Evolutionary conservation across 2,113 vertebrate species (phyloP).

Genomic region (Apodemus sylvaticus): DNA sequence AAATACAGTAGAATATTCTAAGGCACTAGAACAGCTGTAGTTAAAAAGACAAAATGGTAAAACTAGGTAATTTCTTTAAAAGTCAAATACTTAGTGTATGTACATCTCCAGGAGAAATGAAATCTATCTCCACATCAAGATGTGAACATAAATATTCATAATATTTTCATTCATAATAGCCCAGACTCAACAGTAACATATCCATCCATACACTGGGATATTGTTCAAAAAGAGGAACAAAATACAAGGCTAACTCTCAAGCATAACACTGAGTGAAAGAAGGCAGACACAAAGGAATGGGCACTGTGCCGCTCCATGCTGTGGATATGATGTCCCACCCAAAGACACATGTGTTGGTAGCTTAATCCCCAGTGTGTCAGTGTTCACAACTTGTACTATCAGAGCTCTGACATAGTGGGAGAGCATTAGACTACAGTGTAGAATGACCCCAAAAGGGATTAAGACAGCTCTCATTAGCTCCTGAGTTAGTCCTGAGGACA

Average conservation of each 20-base stretch:
- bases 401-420: not conserved
- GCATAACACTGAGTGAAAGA: not conserved
- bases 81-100: not conserved
- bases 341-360: not conserved
- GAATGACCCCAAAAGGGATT: not conserved
- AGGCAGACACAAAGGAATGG: not conserved
- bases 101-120: not conserved
- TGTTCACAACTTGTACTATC: not conserved
- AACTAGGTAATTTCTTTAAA: not conserved
- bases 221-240: not conserved
- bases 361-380: not conserved
- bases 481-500: not conserved
- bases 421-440: not conserved
- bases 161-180: constrained; percentile 5
- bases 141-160: not conserved
- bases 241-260: not conserved
- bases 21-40: not conserved
- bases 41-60: not conserved
- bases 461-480: not conserved
- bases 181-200: not conserved
- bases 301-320: not conserved
- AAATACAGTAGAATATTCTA: not conserved
- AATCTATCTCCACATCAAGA: not conserved
- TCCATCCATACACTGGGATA: not conserved
- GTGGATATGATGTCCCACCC: not conserved